phyloP scores from a whole-genome alignment of 2,797 vertebrate species.

The Harpagifer antarcticus region DNA sequence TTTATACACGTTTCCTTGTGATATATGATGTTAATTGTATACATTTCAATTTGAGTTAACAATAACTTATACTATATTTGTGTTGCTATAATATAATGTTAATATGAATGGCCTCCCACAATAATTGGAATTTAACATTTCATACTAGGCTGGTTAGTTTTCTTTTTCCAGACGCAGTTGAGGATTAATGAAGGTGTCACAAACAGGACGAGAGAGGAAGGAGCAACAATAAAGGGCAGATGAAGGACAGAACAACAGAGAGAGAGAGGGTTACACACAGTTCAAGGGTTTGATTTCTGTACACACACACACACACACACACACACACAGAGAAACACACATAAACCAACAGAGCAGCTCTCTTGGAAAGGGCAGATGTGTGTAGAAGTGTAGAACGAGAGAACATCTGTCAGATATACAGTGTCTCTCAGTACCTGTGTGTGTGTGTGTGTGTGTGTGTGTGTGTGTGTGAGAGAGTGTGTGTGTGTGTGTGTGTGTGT shows the following conservation, averaged over 20 bases:
- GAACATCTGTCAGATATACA: slow-evolving; percentile 38
- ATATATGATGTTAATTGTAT: not conserved
- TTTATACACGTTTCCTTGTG: not conserved
- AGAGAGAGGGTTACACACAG: slow-evolving; percentile 66
- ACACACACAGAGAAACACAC: not conserved
- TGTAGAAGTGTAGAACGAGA: slow-evolving; percentile 17
- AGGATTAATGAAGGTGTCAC: slow-evolving; percentile 72
- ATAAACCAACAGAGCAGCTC: not conserved
- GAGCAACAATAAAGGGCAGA: slow-evolving; percentile 67
- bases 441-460: too few species aligned
- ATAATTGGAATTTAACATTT: not conserved
- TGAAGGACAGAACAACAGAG: slow-evolving; percentile 56
- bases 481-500: not conserved
- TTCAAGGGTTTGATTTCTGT: slow-evolving; percentile 77
- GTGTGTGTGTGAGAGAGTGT: too few species aligned
- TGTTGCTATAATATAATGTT: too few species aligned
- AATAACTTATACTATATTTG: too few species aligned
- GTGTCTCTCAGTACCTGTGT: not conserved
- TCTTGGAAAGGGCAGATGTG: slow-evolving; percentile 42
- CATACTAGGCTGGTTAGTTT: not conserved
- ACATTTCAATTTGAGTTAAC: too few species aligned
- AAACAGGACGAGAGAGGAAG: slow-evolving; percentile 71
- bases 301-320: slow-evolving; percentile 54
- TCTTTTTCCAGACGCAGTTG: slow-evolving; percentile 6
- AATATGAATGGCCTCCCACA: not conserved